phyloP scores from a whole-genome alignment of 2,888 invertebrate species.

The Oscheius myriophilus region DNA sequence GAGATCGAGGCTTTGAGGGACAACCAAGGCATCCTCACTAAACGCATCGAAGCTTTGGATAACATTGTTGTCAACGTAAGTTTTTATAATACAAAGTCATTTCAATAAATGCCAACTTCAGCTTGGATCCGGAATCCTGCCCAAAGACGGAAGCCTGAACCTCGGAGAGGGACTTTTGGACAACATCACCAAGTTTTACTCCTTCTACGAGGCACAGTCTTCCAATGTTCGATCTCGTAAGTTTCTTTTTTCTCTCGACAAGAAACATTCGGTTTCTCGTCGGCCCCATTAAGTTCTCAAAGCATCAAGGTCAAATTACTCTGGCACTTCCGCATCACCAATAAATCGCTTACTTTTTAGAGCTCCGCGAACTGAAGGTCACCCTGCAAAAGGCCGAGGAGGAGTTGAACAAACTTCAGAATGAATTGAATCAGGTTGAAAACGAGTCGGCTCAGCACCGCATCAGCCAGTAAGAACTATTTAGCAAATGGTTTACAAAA shows the following conservation, averaged over 20 bases:
- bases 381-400: conserved; percentile 26
- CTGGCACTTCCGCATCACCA: neutral
- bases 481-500: neutral
- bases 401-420: conserved; percentile 26
- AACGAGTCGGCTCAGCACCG: conserved; percentile 8
- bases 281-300: neutral
- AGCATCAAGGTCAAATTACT: neutral
- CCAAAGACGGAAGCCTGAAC: conserved; percentile 20
- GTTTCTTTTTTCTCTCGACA: neutral
- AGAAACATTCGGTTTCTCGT: neutral
- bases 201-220: conserved; percentile 42
- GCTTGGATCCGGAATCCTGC: conserved; percentile 26
- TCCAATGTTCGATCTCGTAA: conserved; percentile 25
- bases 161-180: conserved; percentile 37
- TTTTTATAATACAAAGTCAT: neutral
- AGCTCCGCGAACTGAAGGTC: conserved; percentile 8
- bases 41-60: conserved; percentile 61
- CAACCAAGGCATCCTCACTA: conserved; percentile 13
- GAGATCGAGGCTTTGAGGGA: conserved; percentile 36
- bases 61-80: conserved; percentile 50
- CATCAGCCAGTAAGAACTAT: neutral
- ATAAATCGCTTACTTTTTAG: conserved; percentile 13
- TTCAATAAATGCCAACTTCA: neutral
- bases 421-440: conserved; percentile 32
- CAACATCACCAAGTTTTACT: conserved; percentile 49